Base-by-base conservation (phyloP, 2,113 vertebrate genomes). In the Nothobranchius furzeri region DNA sequence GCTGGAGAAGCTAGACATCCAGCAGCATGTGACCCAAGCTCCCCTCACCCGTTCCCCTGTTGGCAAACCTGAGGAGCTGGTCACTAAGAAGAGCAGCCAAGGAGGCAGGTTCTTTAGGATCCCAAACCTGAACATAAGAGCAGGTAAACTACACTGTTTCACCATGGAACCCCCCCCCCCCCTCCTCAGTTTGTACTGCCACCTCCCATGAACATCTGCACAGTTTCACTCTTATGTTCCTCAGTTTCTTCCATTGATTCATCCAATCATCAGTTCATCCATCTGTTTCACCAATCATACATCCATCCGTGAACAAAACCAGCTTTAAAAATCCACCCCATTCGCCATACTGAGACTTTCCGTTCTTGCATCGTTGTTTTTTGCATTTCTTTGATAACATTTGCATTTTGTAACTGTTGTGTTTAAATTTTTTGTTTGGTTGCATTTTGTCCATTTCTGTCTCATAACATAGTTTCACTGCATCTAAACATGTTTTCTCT, bases 81-180 rank as follows among this genome's bases (percentile, higher is more conserved):
- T 40, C 3, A 36, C 63, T 2, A 72, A 64, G 82, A 88, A 80
- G 90, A 87, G 73, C 4, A 6, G 0, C 1, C 82, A 69, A 53
- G 85, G 78, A 24, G 52, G 71, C 2, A 87, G 78, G 79, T 54
- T 65, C 51, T 79, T 86, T 63, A 85, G 78, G 81, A 82, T 89
- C 79, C 77, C 89, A 40, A 87, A 70, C 67, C 45, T 90, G 87
- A 90, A 83, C 70, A 64, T 87, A 66, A 84, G 65, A 77, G 60
- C 88, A 93, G 92, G 92, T 93, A 94, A 94, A 79, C 57, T 59
- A 79, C 66, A 24, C 73, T 42, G 47, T 84, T 57, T 61, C 13
- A 51, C 71, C 89, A 89, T 86, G 83, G 82, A 81, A 60, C 68
- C 20, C 20, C 20, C 69, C 78, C 76, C 42, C 63, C 51, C 35